phyloP scores from a whole-genome alignment of 2,797 vertebrate genomes.

The Selene dorsalis region DNA sequence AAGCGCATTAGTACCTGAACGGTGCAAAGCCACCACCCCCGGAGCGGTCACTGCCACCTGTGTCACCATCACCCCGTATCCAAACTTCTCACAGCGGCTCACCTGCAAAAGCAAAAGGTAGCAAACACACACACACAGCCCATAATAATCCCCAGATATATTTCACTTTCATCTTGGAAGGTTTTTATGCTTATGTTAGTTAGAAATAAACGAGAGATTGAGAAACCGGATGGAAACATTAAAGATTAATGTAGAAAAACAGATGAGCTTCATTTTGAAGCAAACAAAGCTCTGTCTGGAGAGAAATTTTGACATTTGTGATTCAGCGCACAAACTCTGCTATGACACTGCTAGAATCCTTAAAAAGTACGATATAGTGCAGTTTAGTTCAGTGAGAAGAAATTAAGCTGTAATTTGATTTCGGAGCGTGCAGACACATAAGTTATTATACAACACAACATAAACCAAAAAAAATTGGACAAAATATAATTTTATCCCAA shows the following conservation, averaged over 20 bases:
- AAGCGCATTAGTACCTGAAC: slow-evolving; percentile 85
- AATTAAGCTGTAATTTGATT: slow-evolving; percentile 58
- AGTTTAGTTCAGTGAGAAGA: slow-evolving; percentile 8
- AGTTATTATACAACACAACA: slow-evolving; percentile 56
- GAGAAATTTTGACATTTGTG: background rate
- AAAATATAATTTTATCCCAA: slow-evolving; percentile 58
- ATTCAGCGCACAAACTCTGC: slow-evolving; percentile 18
- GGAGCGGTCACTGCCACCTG: slow-evolving; percentile 91
- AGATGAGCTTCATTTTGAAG: background rate
- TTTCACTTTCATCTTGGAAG: background rate
- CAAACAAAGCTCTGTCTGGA: background rate
- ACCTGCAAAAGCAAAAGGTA: slow-evolving; percentile 80
- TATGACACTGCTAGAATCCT: slow-evolving; percentile 9
- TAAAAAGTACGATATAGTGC: slow-evolving; percentile 3
- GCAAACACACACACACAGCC: slow-evolving; percentile 8
- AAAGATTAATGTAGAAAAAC: background rate
- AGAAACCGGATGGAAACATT: background rate
- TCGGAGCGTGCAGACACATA: slow-evolving; percentile 16
- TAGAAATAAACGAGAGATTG: background rate
- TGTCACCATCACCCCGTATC: slow-evolving; percentile 90
- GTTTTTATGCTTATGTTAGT: background rate
- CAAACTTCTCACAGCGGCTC: slow-evolving; percentile 91
- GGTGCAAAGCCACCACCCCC: slow-evolving; percentile 87
- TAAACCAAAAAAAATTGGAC: slow-evolving; percentile 64
- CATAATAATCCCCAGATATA: background rate